Base-by-base conservation (phyloP, 2,797 vertebrate species). In the Argentina silus region DNA sequence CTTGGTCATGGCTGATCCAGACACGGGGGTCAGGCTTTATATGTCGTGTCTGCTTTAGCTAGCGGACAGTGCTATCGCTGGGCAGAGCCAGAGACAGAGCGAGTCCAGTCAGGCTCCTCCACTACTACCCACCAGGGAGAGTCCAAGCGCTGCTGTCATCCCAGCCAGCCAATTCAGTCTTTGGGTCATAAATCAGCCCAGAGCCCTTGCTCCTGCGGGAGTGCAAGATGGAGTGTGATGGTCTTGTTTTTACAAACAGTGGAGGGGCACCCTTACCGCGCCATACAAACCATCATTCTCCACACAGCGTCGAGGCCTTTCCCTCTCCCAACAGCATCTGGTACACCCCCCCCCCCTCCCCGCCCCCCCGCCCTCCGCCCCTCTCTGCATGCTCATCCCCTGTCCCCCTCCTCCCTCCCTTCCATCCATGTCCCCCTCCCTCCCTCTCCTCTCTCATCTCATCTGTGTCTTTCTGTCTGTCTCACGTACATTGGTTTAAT, bases 191-290 rank as follows among this genome's bases (percentile, higher is more conserved):
- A 94, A 94, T 95, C 93, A 94, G 92, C 91, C 90, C 69, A 79
- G 83, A 93, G 93, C 90, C 90, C 85, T 78, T 80, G 90, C 87
- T 91, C 93, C 91, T 87, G 86, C 73, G 92, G 92, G 93, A 94
- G 87, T 78, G 86, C 88, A 93, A 94, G 93, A 94, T 94, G 91
- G 92, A 94, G 93, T 93, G 90, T 93, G 93, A 94, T 94, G 93
- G 91, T 93, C 93, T 94, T 93, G 91, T 93, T 94, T 93, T 93
- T 92, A 93, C 93, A 94, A 94, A 94, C 90, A 93, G 92, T 90
- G 86, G 90, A 93, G 91, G 92, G 89, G 91, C 90, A 92, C 87
- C 89, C 91, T 91, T 85, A 86, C 85, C 84, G 86, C 84, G 83
- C 88, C 88, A 85, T 77, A 76, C 84, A 90, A 89, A 90, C 89